phyloP scores from a whole-genome alignment of 2,888 invertebrate genomes.

The Sphecodes monilicornis region DNA sequence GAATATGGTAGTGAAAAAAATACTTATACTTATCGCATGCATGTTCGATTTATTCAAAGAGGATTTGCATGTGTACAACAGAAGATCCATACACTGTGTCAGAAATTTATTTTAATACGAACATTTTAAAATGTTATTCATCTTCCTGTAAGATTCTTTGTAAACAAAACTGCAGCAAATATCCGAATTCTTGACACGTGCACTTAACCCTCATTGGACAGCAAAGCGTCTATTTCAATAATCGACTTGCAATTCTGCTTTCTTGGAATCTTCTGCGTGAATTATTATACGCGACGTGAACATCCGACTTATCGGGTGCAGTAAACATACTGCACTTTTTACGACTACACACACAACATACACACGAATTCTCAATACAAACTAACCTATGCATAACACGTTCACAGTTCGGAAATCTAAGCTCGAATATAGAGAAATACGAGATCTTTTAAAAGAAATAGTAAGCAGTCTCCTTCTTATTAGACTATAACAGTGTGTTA shows the following conservation, averaged over 20 bases:
- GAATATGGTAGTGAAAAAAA: constrained; percentile 69
- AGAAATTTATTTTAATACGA: constrained; percentile 65
- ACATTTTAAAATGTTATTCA: constrained; percentile 45
- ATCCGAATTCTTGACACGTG: constrained; percentile 62
- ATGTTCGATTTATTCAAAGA: constrained; percentile 81
- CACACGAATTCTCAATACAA: constrained; percentile 82
- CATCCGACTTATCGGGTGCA: constrained; percentile 63
- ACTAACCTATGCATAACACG: constrained; percentile 75
- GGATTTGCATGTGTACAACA: constrained; percentile 80
- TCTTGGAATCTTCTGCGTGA: constrained; percentile 65
- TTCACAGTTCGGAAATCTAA: constrained; percentile 2
- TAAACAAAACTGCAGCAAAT: constrained; percentile 50
- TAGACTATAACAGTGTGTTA: neutral
- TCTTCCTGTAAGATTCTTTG: constrained; percentile 45
- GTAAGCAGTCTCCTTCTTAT: neutral
- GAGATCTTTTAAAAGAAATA: neutral
- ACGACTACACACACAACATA: constrained; percentile 84
- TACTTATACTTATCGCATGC: constrained; percentile 68
- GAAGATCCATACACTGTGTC: constrained; percentile 78
- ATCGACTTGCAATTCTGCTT: constrained; percentile 58
- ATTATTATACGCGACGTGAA: constrained; percentile 60
- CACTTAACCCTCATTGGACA: constrained; percentile 61
- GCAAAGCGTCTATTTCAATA: constrained; percentile 57
- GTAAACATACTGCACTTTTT: constrained; percentile 72
- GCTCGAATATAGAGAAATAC: neutral